A percentile compares a stretch with the other conserved stretches of the same genome.
Conservation (phyloP, 2,113 vertebrate genomes). For the Lagopus leucura region DNA sequence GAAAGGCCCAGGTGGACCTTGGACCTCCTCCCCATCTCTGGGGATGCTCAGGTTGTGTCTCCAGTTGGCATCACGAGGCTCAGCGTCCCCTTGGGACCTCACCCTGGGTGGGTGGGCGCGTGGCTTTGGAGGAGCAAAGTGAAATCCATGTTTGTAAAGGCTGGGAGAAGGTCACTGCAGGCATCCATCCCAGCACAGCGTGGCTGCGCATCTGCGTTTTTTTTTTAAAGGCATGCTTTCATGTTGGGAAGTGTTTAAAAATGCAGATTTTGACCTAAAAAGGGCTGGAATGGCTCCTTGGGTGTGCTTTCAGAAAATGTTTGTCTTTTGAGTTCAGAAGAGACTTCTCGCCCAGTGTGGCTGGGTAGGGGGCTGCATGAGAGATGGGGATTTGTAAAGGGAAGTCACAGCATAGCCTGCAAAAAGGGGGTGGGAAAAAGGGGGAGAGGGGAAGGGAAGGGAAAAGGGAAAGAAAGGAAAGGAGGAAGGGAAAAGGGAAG, state of each 20-base stretch:
- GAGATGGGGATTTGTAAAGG: not conserved
- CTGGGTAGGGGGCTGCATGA: too few species aligned
- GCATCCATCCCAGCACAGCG: fast-evolving
- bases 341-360: not conserved
- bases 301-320: not conserved
- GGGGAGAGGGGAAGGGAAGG: not conserved
- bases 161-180: not conserved
- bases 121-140: not conserved
- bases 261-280: not conserved
- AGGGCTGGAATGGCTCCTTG: not conserved
- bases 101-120: not conserved
- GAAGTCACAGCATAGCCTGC: not conserved
- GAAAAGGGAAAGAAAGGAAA: too few species aligned
- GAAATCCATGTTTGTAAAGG: not conserved
- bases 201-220: not conserved
- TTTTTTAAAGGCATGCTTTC: not conserved
- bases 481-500: not conserved
- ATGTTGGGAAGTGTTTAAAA: not conserved
- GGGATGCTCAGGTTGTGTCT: not conserved
- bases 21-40: not conserved
- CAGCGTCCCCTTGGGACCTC: not conserved
- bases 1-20: not conserved
- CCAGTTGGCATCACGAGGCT: not conserved
- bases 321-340: not conserved
- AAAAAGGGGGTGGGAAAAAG: not conserved